Conservation (phyloP, 1,140 invertebrate species). For the Trichonephila clavipes region DNA sequence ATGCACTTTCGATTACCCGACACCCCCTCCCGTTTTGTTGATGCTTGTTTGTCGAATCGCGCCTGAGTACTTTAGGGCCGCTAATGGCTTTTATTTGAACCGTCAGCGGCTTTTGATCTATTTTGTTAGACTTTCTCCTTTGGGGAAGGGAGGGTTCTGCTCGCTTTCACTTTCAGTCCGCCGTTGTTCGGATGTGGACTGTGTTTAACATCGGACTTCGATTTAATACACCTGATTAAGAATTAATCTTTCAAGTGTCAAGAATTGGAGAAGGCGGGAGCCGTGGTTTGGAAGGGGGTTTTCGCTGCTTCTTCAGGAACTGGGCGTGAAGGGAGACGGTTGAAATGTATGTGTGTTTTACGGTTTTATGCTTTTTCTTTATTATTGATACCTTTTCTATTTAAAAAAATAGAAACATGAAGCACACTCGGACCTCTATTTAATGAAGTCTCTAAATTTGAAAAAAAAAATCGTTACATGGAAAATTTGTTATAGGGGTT, state of each 20-base stretch:
- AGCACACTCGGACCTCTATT: too few relatives aligned
- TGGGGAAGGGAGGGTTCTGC: neutral
- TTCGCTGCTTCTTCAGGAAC: neutral
- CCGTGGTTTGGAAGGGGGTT: neutral
- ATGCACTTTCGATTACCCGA: constrained; percentile 71
- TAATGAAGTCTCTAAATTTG: too few relatives aligned
- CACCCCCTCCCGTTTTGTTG: constrained; percentile 23
- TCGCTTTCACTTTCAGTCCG: neutral
- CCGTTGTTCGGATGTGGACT: neutral
- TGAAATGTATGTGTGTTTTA: neutral
- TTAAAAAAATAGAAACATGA: neutral
- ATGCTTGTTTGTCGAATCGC: constrained; percentile 63
- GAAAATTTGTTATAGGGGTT: too few relatives aligned
- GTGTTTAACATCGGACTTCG: neutral
- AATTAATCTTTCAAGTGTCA: constrained; percentile 28
- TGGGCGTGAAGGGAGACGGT: neutral
- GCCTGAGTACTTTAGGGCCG: constrained; percentile 50
- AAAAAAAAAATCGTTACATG: too few relatives aligned
- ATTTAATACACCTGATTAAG: constrained; percentile 28
- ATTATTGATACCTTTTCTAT: neutral
- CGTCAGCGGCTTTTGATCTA: constrained; percentile 74
- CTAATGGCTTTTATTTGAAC: constrained; percentile 73
- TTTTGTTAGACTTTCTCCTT: constrained; percentile 48
- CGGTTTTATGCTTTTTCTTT: neutral
- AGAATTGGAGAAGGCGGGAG: neutral